Base-by-base conservation (phyloP, 2,797 vertebrate genomes). In the Xerus rutilus region DNA sequence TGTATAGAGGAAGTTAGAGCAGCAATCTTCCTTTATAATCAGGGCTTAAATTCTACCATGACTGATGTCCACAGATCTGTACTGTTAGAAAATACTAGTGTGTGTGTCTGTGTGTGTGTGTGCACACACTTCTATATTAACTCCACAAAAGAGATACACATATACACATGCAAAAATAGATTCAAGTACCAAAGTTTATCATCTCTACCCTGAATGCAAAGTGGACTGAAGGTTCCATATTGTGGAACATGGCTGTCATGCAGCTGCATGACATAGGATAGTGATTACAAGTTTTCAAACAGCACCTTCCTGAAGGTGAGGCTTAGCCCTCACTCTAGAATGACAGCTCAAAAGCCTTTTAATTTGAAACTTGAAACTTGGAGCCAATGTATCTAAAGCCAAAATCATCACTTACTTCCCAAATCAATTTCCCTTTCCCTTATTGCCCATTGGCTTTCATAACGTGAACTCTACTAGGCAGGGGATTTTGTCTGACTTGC, bases 271-370 rank as follows among this genome's bases (percentile, higher is more conserved):
- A 39, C 39, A 35, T 1, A 39, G 70, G 62, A 32, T 5, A 39
- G 62, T 54, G 76, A 70, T 62, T 57, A 62, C 43, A 95, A 49
- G 23, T 79, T 73, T 57, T 79, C 21, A 47, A 74, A 54, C 35
- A 30, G 14, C 35, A 57, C 57, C 15, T 84, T 59, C 79, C 78
- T 52, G 39, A 15, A 67, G 64, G 18, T 49, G 43, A 62, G 45
- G 79, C 64, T 95, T 86, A 32, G 47, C n/a, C 47, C 43, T 93
- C 89, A 52, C 70, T 95, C 52, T 30, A 47, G 65, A 94, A 83
- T 47, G 69, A 72, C 30, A 83, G 25, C 45, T 86, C 88, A 78
- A 30, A 85, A 30, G 52, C 30, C 59, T 93, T 91, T 94, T 87
- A 77, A 35, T 87, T 86, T 49, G n/a, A 94, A 95, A 85, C 87